Evolutionary conservation across 2,888 invertebrate species (phyloP).

Genomic region (Eupelmus urozonus): DNA sequence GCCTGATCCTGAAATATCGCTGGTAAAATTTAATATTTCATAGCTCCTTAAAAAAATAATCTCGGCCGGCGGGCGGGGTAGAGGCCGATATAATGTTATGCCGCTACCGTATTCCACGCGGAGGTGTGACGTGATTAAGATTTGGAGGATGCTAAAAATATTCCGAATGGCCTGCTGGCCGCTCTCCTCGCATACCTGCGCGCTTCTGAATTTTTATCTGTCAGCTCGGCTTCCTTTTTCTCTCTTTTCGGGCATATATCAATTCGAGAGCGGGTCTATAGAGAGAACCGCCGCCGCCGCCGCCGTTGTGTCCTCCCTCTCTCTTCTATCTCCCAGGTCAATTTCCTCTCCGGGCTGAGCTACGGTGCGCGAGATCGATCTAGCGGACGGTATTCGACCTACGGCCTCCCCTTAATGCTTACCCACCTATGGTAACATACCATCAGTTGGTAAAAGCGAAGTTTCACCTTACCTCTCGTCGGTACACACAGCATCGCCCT

Average conservation of each 20-base stretch:
- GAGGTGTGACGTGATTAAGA: slow-evolving; percentile 61
- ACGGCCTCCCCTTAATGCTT: background rate
- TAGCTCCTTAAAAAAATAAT: slow-evolving; percentile 59
- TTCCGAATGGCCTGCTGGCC: slow-evolving; percentile 48
- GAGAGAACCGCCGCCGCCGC: background rate
- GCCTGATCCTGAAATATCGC: slow-evolving; percentile 60
- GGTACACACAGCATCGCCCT: too few relatives aligned
- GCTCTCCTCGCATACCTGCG: slow-evolving; percentile 22
- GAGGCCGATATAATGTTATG: slow-evolving; percentile 61
- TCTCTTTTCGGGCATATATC: slow-evolving; percentile 44
- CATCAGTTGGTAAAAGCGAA: background rate
- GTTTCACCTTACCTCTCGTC: too few relatives aligned
- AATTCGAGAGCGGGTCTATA: slow-evolving; percentile 20
- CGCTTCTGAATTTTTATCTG: slow-evolving; percentile 53
- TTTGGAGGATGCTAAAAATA: slow-evolving; percentile 59
- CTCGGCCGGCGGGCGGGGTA: slow-evolving; percentile 40
- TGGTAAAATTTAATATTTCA: slow-evolving; percentile 60
- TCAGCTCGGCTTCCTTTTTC: slow-evolving; percentile 45
- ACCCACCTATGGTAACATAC: background rate
- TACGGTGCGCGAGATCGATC: too few relatives aligned
- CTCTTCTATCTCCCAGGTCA: slow-evolving; percentile 21
- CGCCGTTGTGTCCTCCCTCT: background rate
- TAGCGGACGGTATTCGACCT: background rate
- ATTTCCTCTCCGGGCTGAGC: slow-evolving; percentile 17
- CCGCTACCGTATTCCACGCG: slow-evolving; percentile 61